A percentile compares a stretch with the other conserved stretches of the same genome.
Evolutionary conservation across 1,140 invertebrate species (phyloP).

Genomic region (Rhysida immarginata): DNA sequence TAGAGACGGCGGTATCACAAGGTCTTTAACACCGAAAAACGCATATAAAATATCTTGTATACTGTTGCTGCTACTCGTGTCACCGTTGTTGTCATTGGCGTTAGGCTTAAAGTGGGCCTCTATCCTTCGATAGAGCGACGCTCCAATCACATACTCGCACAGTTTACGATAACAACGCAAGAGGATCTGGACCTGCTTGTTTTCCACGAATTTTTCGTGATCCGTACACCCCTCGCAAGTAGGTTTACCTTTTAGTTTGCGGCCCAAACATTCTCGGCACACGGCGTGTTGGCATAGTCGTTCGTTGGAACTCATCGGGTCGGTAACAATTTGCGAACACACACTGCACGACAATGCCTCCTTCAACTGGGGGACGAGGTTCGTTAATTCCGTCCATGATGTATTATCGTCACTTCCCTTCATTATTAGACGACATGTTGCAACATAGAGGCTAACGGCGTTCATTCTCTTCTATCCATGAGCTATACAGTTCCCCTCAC

Average conservation of each 20-base stretch:
- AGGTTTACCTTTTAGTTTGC: constrained; percentile 65
- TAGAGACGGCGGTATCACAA: constrained; percentile 50
- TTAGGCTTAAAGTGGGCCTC: too few species aligned
- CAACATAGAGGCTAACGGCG: constrained; percentile 65
- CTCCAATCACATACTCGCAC: constrained; percentile 60
- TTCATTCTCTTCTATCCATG: constrained; percentile 45
- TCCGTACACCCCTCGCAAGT: constrained; percentile 71
- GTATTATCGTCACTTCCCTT: constrained; percentile 48
- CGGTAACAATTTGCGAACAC: constrained; percentile 62
- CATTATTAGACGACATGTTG: constrained; percentile 61
- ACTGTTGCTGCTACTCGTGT: constrained; percentile 35
- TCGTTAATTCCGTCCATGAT: constrained; percentile 62
- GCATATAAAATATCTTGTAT: constrained; percentile 60
- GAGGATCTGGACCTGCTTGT: constrained; percentile 59
- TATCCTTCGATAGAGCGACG: constrained; percentile 44
- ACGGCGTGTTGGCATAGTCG: constrained; percentile 78
- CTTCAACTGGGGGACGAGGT: constrained; percentile 62
- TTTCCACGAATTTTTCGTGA: constrained; percentile 64
- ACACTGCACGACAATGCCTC: constrained; percentile 77
- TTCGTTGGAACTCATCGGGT: constrained; percentile 62
- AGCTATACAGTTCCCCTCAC: too few species aligned
- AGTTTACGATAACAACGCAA: constrained; percentile 76
- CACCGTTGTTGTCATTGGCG: too few species aligned
- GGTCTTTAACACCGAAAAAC: constrained; percentile 57
- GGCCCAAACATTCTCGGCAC: constrained; percentile 59